Conservation (phyloP, 92 coral and sea anemone genomes). For the Palythoa caribaeorum region DNA sequence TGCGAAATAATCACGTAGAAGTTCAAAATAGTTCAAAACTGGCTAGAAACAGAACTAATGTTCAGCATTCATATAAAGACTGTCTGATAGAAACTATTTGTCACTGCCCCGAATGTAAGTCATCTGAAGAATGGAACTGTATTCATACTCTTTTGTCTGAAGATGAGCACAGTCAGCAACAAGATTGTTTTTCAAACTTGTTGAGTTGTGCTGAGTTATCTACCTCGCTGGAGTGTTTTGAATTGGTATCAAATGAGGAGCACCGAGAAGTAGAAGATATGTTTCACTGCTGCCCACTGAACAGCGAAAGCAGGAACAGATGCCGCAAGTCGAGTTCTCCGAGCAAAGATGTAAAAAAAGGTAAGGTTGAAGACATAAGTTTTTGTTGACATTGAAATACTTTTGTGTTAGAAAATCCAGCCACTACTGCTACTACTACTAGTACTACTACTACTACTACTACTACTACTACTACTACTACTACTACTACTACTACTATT, state of each 20-base stretch:
- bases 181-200: conserved; percentile 1
- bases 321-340: conserved; percentile 67
- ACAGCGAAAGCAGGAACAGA: conserved; percentile 31
- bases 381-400: background rate
- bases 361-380: conserved; percentile 16
- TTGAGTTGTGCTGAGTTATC: conserved; percentile 53
- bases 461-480: no score
- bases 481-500: no score
- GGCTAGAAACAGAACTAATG: background rate
- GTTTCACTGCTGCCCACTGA: conserved; percentile 57
- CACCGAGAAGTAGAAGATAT: conserved; percentile 29
- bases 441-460: background rate
- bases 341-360: conserved; percentile 56
- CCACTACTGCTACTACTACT: background rate
- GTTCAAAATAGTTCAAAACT: background rate
- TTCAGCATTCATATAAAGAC: background rate
- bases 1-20: background rate
- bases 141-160: conserved; percentile 5
- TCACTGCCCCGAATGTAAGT: background rate
- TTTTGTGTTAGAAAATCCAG: background rate
- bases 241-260: conserved; percentile 54
- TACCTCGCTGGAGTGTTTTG: conserved; percentile 83
- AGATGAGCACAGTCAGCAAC: background rate
- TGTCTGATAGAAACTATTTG: background rate
- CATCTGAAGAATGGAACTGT: background rate